Percentiles rank a stretch among this genome's conserved stretches.
Conservation (phyloP, 1,140 invertebrate species). For the Chlorops oryzae region DNA sequence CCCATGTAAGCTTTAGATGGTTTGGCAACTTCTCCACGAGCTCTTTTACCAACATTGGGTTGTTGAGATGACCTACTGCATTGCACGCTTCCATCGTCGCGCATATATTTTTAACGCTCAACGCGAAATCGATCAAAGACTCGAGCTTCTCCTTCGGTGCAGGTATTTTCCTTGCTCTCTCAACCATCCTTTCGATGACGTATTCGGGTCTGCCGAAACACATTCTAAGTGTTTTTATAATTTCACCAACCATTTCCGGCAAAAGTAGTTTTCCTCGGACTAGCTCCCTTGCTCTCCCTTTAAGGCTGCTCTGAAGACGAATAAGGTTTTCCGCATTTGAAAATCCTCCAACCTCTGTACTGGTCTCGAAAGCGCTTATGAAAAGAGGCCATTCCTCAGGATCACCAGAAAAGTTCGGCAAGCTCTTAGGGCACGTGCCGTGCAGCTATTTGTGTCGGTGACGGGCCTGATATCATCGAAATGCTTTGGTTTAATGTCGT, state of each 20-base stretch:
- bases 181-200: conserved; percentile 1
- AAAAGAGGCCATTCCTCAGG: conserved; percentile 12
- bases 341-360: conserved; percentile 1
- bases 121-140: conserved; percentile 1
- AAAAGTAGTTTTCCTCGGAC: conserved; percentile 1
- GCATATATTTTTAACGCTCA: conserved; percentile 8
- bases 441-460: conserved; percentile 6
- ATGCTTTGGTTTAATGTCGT: not conserved
- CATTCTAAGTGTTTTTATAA: conserved; percentile 7
- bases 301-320: no score
- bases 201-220: conserved; percentile 5
- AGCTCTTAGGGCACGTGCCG: not conserved
- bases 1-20: conserved; percentile 7
- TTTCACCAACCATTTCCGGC: conserved; percentile 6
- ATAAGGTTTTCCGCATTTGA: no score
- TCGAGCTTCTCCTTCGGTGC: conserved; percentile 7
- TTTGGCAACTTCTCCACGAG: conserved; percentile 8
- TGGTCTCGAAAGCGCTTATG: conserved; percentile 7
- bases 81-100: conserved; percentile 8
- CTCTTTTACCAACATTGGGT: conserved; percentile 2
- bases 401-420: conserved; percentile 7
- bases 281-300: not conserved
- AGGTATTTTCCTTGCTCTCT: conserved; percentile 1
- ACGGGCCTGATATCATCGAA: not conserved
- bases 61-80: conserved; percentile 3